phyloP scores from a whole-genome alignment of 2,888 invertebrate species.

The Automeris io region DNA sequence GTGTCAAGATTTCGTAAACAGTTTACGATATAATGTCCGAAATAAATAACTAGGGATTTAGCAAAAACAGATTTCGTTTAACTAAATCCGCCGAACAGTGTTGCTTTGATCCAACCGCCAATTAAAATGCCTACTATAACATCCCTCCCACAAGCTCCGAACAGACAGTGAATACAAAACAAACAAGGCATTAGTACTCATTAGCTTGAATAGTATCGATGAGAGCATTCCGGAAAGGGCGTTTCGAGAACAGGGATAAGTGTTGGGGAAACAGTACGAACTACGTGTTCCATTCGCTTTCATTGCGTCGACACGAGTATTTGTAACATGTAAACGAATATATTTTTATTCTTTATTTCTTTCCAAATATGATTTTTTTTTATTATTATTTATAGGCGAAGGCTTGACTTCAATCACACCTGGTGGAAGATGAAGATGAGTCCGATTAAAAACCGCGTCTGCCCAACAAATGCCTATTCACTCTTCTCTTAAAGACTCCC shows the following conservation, averaged over 20 bases:
- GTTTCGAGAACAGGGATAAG: not conserved
- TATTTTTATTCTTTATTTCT: too few species aligned
- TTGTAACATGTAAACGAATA: not conserved
- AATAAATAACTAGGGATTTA: not conserved
- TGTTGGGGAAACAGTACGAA: not conserved
- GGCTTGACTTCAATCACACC: too few species aligned
- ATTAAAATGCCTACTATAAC: slow-evolving; percentile 22
- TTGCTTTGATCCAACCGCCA: slow-evolving; percentile 24
- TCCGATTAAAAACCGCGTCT: too few species aligned
- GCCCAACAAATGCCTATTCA: too few species aligned
- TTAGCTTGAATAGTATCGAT: not conserved
- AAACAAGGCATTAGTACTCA: slow-evolving; percentile 4
- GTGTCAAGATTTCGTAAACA: too few species aligned
- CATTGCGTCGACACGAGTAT: not conserved
- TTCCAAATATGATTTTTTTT: too few species aligned
- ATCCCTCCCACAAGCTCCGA: slow-evolving; percentile 14
- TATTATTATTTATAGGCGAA: too few species aligned
- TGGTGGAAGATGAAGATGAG: too few species aligned
- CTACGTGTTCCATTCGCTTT: not conserved
- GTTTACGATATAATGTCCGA: not conserved
- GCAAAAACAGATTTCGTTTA: slow-evolving; percentile 1
- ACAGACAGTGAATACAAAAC: slow-evolving; percentile 6
- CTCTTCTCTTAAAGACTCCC: too few species aligned
- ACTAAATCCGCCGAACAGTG: slow-evolving; percentile 8
- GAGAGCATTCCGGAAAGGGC: not conserved